Percentiles rank a stretch among this genome's conserved stretches.
Conservation (phyloP, 2,797 vertebrate species). For the Huso huso region DNA sequence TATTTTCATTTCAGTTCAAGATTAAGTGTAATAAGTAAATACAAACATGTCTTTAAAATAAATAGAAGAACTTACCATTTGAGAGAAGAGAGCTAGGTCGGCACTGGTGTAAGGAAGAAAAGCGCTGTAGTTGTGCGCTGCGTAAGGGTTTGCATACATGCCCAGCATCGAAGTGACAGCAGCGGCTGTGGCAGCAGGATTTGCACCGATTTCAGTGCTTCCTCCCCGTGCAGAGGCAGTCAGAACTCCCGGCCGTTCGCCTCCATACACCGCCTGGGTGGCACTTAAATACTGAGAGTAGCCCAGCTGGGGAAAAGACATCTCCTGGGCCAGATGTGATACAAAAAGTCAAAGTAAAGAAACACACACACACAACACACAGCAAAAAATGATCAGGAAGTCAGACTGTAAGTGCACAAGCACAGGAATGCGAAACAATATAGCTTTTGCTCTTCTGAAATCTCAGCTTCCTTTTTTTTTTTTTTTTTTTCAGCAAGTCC, state of each 20-base stretch:
- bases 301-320: slow-evolving; percentile 95
- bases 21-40: no score
- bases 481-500: slow-evolving; percentile 56
- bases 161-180: slow-evolving; percentile 87
- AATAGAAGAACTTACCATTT: slow-evolving; percentile 76
- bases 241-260: slow-evolving; percentile 79
- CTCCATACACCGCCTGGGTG: slow-evolving; percentile 82
- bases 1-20: no score
- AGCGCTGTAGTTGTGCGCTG: slow-evolving; percentile 89
- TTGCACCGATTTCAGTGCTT: slow-evolving; percentile 71
- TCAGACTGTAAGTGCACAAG: slow-evolving; percentile 43
- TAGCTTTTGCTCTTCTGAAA: slow-evolving; percentile 66
- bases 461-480: slow-evolving; percentile 52
- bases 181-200: slow-evolving; percentile 73
- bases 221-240: slow-evolving; percentile 78
- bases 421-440: slow-evolving; percentile 44
- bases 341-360: slow-evolving; percentile 32
- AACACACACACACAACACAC: slow-evolving; percentile 24
- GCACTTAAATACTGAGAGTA: slow-evolving; percentile 92
- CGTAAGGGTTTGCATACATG: slow-evolving; percentile 89
- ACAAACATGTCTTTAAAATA: no score
- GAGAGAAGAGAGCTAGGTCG: slow-evolving; percentile 89
- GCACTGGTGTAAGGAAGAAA: slow-evolving; percentile 90
- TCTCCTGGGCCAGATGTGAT: slow-evolving; percentile 57
- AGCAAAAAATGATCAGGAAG: slow-evolving; percentile 24